phyloP scores from a whole-genome alignment of 2,113 vertebrate genomes.

The Panthera leo region DNA sequence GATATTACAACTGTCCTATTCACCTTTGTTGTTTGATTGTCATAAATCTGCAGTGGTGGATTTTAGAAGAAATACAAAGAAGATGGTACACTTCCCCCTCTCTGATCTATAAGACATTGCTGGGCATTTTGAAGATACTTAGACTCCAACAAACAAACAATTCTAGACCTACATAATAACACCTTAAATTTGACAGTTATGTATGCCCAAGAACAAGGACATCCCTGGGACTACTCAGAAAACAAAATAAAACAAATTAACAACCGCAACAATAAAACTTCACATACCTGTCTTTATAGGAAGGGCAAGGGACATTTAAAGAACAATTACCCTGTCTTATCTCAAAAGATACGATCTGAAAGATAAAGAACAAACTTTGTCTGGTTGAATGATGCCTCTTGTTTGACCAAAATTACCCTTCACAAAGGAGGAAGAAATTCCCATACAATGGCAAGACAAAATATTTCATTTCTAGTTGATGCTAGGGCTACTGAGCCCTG shows the following conservation, averaged over 20 bases:
- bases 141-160: neutral
- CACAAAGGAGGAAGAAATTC: neutral
- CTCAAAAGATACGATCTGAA: slow-evolving; percentile 32
- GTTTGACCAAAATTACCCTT: neutral
- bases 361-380: slow-evolving; percentile 1
- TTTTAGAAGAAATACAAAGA: neutral
- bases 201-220: neutral
- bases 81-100: neutral
- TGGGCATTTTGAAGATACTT: neutral
- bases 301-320: neutral
- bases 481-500: neutral
- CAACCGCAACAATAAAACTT: neutral
- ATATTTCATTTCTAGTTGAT: neutral
- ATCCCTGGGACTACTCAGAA: neutral
- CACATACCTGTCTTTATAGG: neutral
- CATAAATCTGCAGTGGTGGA: neutral
- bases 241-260: neutral
- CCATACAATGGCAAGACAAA: neutral
- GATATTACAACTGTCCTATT: neutral
- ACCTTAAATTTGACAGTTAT: neutral
- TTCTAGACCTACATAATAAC: neutral
- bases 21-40: neutral
- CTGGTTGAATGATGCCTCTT: neutral
- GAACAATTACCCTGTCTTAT: neutral
- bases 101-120: neutral